phyloP scores from a whole-genome alignment of 2,113 vertebrate species.

The Dipodomys stephensi region DNA sequence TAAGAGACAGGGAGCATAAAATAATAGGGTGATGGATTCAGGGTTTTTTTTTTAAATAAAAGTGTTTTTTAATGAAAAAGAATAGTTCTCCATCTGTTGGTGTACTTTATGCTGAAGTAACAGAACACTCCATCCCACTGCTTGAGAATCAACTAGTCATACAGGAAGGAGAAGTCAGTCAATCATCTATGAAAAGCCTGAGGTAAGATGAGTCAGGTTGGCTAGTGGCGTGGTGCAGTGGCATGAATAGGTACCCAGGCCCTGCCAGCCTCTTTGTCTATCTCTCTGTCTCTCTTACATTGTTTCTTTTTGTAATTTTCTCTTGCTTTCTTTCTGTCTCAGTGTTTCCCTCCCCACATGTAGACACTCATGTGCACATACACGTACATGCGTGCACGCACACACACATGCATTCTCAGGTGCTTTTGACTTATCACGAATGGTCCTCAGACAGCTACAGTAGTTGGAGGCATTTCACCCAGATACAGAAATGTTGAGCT shows the following conservation, averaged over 20 bases:
- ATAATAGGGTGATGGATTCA: background rate
- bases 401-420: background rate
- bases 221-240: background rate
- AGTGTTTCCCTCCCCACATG: no score
- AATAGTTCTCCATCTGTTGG: slow-evolving; percentile 6
- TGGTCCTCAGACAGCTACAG: background rate
- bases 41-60: background rate
- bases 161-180: background rate
- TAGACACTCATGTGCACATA: no score
- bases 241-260: background rate
- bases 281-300: background rate
- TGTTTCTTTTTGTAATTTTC: no score
- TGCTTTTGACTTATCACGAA: slow-evolving; percentile 18
- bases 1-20: slow-evolving; percentile 4
- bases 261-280: background rate
- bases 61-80: background rate
- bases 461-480: background rate
- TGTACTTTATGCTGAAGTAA: slow-evolving; percentile 6
- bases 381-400: no score
- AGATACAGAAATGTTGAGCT: background rate
- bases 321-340: no score
- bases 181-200: background rate
- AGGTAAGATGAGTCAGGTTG: background rate
- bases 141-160: background rate
- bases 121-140: slow-evolving; percentile 9